Evolutionary conservation across 2,888 invertebrate genomes (phyloP).

Genomic region (Ornithoptera priamus): DNA sequence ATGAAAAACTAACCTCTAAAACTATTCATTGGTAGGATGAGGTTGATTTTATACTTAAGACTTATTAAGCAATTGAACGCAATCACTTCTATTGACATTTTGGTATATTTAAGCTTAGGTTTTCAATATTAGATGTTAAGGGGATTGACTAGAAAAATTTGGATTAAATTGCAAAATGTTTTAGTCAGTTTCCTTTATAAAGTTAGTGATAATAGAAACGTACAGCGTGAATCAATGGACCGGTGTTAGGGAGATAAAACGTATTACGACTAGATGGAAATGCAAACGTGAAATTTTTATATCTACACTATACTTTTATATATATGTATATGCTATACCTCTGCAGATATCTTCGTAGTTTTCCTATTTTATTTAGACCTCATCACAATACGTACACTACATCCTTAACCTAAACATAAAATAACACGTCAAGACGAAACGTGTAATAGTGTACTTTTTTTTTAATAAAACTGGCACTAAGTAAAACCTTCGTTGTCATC

Average conservation of each 20-base stretch:
- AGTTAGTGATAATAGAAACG: conserved; percentile 30
- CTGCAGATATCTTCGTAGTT: conserved; percentile 7
- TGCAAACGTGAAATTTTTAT: conserved; percentile 43
- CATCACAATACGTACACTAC: conserved; percentile 10
- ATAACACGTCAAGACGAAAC: conserved; percentile 35
- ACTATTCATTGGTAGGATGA: conserved; percentile 64
- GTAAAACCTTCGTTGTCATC: conserved; percentile 62
- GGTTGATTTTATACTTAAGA: conserved; percentile 40
- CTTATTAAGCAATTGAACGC: conserved; percentile 37
- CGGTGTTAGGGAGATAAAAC: conserved; percentile 41
- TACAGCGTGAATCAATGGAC: conserved; percentile 32
- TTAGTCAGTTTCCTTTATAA: conserved; percentile 63
- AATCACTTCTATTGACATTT: conserved; percentile 49
- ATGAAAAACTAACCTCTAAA: conserved; percentile 35
- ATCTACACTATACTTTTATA: too few relatives aligned
- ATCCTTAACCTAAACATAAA: conserved; percentile 27
- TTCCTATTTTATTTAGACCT: conserved; percentile 2
- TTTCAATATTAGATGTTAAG: conserved; percentile 48
- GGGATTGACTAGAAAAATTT: conserved; percentile 77
- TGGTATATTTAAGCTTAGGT: conserved; percentile 68
- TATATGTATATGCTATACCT: conserved; percentile 22
- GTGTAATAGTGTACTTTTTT: conserved; percentile 56
- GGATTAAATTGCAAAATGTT: conserved; percentile 57
- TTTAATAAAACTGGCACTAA: conserved; percentile 61
- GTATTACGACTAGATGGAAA: conserved; percentile 58